Evolutionary conservation across 2,888 invertebrate species (phyloP).

Genomic region (Zaprionus obscuricornis): DNA sequence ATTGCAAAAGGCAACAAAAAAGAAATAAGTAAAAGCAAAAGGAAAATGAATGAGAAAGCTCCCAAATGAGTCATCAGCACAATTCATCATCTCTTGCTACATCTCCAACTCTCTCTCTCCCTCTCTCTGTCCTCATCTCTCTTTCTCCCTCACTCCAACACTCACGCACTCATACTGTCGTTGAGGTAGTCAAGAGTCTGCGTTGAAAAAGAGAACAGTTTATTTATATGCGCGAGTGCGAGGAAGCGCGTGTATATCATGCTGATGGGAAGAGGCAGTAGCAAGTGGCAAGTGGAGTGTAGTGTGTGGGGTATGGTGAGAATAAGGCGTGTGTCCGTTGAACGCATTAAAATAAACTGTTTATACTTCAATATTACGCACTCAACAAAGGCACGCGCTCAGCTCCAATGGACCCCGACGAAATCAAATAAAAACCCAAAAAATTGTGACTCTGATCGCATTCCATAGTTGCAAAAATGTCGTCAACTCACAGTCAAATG

Average conservation of each 20-base stretch:
- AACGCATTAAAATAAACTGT: slow-evolving; percentile 56
- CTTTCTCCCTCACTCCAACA: too few species aligned
- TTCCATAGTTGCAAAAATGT: not conserved
- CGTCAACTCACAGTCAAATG: too few species aligned
- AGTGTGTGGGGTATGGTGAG: too few species aligned
- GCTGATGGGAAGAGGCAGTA: too few species aligned
- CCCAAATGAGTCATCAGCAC: slow-evolving; percentile 69
- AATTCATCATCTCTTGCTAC: slow-evolving; percentile 77
- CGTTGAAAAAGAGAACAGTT: slow-evolving; percentile 9
- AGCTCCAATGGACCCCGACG: not conserved
- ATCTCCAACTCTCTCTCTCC: too few species aligned
- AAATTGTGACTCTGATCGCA: slow-evolving; percentile 6
- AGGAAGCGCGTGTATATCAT: too few species aligned
- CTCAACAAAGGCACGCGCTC: slow-evolving; percentile 7
- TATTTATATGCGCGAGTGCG: slow-evolving; percentile 47
- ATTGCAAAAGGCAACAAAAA: slow-evolving; percentile 12
- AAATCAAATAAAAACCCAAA: slow-evolving; percentile 14
- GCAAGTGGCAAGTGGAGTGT: too few species aligned
- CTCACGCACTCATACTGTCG: too few species aligned
- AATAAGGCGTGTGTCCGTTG: slow-evolving; percentile 20
- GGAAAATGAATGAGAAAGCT: slow-evolving; percentile 33
- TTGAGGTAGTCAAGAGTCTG: too few species aligned
- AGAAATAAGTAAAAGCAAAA: slow-evolving; percentile 13
- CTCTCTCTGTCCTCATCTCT: too few species aligned
- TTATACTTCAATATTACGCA: slow-evolving; percentile 49